Percentiles rank a stretch among this genome's conserved stretches.
Evolutionary conservation across 2,888 invertebrate species (phyloP).

Genomic region (Urechis unicinctus): DNA sequence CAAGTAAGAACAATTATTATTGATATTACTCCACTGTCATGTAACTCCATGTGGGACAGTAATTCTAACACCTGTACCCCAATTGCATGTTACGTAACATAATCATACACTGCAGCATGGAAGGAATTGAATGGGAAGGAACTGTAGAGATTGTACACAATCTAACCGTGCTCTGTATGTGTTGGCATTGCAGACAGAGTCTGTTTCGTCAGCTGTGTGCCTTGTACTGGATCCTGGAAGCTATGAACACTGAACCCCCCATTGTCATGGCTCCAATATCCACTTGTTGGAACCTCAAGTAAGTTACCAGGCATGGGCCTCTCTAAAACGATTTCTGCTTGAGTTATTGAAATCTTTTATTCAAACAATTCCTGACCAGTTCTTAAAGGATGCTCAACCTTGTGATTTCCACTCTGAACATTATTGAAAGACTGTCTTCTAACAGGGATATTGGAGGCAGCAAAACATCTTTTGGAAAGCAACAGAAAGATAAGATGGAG

Average conservation of each 20-base stretch:
- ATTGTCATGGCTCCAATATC: slow-evolving; percentile 37
- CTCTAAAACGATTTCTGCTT: not conserved
- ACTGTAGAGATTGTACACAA: too few species aligned
- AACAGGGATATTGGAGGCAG: slow-evolving; percentile 38
- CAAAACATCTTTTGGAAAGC: slow-evolving; percentile 24
- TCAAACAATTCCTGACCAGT: not conserved
- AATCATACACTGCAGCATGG: too few species aligned
- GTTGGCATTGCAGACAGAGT: slow-evolving; percentile 6
- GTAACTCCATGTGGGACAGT: too few species aligned
- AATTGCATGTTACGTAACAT: too few species aligned
- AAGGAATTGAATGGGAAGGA: too few species aligned
- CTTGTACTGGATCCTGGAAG: slow-evolving; percentile 48
- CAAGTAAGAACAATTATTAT: not conserved
- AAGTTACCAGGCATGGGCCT: slow-evolving; percentile 17
- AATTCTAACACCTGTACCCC: too few species aligned
- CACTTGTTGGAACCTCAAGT: slow-evolving; percentile 44
- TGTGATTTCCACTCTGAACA: not conserved
- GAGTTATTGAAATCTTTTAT: not conserved
- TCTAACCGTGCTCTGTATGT: too few species aligned
- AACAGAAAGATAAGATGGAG: slow-evolving; percentile 26
- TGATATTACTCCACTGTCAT: not conserved
- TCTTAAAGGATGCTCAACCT: not conserved
- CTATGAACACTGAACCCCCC: slow-evolving; percentile 40
- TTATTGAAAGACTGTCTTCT: not conserved
- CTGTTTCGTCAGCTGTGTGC: slow-evolving; percentile 47